These are phyloP conservation scores for Trochalopteron elliotii DNA, from an alignment of 2,113 vertebrate species.

Conservation along the genomic window DNA sequence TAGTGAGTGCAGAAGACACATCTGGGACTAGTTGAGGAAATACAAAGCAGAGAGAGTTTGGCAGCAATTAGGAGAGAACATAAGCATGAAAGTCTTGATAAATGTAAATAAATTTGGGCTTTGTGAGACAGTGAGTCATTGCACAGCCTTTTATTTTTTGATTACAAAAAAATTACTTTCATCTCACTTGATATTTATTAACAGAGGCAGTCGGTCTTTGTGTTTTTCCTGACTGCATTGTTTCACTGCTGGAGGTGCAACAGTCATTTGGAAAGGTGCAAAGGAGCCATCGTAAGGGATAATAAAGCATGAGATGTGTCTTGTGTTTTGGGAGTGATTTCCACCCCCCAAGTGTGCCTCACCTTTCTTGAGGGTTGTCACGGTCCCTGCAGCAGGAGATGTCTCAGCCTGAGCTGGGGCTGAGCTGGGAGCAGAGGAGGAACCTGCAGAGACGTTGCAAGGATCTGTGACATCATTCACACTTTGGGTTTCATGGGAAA, in stretches of 20 bases:
- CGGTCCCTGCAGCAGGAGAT: background rate
- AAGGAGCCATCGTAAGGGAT: background rate
- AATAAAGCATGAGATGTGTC: background rate
- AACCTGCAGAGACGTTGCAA: background rate
- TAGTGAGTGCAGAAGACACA: background rate
- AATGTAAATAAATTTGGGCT: background rate
- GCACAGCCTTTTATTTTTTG: background rate
- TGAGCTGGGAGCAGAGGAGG: background rate
- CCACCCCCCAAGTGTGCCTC: background rate
- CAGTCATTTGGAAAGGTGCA: background rate
- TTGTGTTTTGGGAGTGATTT: background rate
- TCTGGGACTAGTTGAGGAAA: background rate
- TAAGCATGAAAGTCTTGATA: background rate
- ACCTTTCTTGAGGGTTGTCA: background rate
- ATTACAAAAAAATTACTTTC: background rate
- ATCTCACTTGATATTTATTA: background rate
- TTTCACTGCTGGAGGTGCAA: background rate
- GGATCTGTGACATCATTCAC: background rate
- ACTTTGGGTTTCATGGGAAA: background rate
- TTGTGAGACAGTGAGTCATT: background rate
- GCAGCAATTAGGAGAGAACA: background rate
- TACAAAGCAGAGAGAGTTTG: background rate
- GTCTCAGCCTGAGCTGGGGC: background rate
- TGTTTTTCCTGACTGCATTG: background rate
- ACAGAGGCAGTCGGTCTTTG: accelerated